Evolutionary conservation across 2,888 invertebrate genomes (phyloP), one percentile per base, ranked within the genome.

Genomic region (Blastobasis lacticolella): DNA sequence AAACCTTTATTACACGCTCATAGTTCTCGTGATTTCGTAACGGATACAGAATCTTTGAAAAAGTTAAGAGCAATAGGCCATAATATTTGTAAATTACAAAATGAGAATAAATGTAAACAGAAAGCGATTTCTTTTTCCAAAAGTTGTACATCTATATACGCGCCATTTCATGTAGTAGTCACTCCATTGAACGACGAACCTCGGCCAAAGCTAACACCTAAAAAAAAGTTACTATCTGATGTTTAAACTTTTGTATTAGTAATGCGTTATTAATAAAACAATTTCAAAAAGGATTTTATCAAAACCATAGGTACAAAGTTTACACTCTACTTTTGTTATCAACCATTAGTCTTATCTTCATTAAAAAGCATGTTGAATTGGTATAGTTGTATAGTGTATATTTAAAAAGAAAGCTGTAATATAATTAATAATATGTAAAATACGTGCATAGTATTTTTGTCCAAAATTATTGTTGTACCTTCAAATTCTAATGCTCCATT

Each of bases 61-160:
- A 87, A 88, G 59, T 58, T 88, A 53, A 87, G 82, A 53, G 88
- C 88, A 36, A 71, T 87, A 53, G 88, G 88, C 55, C 81, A 69
- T 57, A 86, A 78, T 64, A 87, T 88, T 65, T 79, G 78, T 59
- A 84, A 83, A 59, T 64, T 86, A 46, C 75, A 75, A 52, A 78
- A 77, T 55, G 82, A 82, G 64, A 78, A 64, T 58, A 75, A 64
- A 63, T 61, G 58, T 46, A 81, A 80, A 64, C 75, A 72, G 60
- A 83, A 84, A 62, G 65, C 74, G 37, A 78, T 81, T 57, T 70
- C 70, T 5, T 79, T 85, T 66, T 83, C 87, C 6, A 82, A 85
- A 63, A 84, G 78, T 64, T 84, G 79, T 61, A 77, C 81, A 1
- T 80, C 86, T 10, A 76, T 86, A 54, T 87, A 81, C 55, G 69